Base-by-base conservation (phyloP, 1,140 invertebrate genomes). In the Trichoplusia ni region DNA sequence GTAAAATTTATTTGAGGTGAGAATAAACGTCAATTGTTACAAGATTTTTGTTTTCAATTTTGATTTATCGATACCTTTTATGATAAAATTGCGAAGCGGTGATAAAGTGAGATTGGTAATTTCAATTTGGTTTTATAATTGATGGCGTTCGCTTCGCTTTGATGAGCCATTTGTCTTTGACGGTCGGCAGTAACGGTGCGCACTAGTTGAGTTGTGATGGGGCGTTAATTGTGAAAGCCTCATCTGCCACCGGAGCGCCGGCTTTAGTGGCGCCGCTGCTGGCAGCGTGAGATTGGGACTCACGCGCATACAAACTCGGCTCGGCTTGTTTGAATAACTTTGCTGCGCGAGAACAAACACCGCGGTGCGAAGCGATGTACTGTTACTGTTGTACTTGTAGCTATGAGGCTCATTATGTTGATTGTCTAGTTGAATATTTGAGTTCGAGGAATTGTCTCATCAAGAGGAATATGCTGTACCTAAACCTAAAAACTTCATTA, bases 151-250 rank as follows among this genome's bases (percentile, higher is more conserved):
- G 46, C 46, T 14, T 13, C 25, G 25, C 46, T 19, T 54, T 58
- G 49, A 64, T 56, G 42, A 56, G 35, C 23, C 33, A 47, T 21
- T 38, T 46, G 37, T 29, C 44, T 49, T 35, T 49, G 44, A 25
- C 25, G 29, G 51, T 14, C 51, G 21, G 14, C 21, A 56, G 23
- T 75, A 69, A 71, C 64, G 58, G 67, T 64, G 63, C 49, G 53
- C 35, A 56, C 38, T 35, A 40, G 63, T 59, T 37, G 21, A 33
- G 31, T 44, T n/a, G 44, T 33, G n/a, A 25, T 61, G 37, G 44
- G 49, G 63, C 64, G 73, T 70, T 79, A 75, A 79, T 79, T 79
- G 67, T 72, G 72, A 72, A 75, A 75, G 71, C 68, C 51, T 29
- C 37, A 64, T 66, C 64, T 42, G 40, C 23, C 35, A 37, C 31